Conservation (phyloP, 2,888 invertebrate species). For the Aphidoletes aphidimyza region DNA sequence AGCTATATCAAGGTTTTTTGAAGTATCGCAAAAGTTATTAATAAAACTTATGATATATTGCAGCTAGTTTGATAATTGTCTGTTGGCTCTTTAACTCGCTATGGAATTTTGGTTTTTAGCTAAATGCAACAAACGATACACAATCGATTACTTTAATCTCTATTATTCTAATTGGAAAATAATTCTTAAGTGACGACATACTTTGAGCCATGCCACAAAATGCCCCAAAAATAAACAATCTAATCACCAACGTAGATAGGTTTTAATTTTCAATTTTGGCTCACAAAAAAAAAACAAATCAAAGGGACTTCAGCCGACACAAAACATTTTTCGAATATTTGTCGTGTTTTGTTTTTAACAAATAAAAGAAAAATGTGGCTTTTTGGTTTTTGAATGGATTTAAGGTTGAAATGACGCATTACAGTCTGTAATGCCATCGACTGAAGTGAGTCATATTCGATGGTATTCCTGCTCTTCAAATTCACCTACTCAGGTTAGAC, state of each 20-base stretch:
- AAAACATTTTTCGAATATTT: slow-evolving; percentile 27
- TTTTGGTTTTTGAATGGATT: neutral
- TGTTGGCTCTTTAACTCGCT: neutral
- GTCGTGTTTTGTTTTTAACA: neutral
- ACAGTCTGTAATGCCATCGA: neutral
- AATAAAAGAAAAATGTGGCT: neutral
- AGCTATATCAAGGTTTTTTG: neutral
- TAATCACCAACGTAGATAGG: slow-evolving; percentile 6
- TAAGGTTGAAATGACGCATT: slow-evolving; percentile 9
- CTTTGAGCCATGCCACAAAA: neutral
- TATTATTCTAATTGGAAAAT: slow-evolving; percentile 37
- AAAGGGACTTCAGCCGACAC: neutral
- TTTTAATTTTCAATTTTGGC: slow-evolving; percentile 22
- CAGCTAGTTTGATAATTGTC: neutral
- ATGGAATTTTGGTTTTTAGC: neutral
- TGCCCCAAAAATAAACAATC: neutral
- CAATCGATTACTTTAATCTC: neutral
- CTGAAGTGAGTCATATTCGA: neutral
- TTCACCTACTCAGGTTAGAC: neutral
- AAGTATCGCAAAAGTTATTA: slow-evolving; percentile 46
- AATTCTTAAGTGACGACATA: slow-evolving; percentile 31
- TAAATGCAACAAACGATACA: neutral
- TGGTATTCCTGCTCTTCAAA: neutral
- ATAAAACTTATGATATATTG: slow-evolving; percentile 2
- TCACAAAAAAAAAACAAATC: neutral